Evolutionary conservation across 2,888 invertebrate species (phyloP).

Genomic region (Operophtera brumata): DNA sequence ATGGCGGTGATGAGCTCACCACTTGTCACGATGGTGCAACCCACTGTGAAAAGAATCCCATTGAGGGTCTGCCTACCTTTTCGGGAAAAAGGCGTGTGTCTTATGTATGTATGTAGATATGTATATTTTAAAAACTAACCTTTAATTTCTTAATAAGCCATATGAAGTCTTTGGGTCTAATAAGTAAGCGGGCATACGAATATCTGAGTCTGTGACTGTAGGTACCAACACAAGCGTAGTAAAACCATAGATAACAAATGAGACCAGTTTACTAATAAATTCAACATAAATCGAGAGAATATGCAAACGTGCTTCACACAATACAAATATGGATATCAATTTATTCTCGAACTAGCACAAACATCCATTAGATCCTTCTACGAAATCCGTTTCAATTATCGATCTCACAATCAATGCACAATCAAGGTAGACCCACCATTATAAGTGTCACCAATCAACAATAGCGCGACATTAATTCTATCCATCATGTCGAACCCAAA

Average conservation of each 20-base stretch:
- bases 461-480: constrained; percentile 78
- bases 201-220: too few relatives aligned
- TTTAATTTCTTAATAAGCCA: background rate
- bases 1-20: too few relatives aligned
- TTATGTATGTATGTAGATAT: too few relatives aligned
- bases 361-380: constrained; percentile 47
- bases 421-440: constrained; percentile 59
- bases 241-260: constrained; percentile 1
- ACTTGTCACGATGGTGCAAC: too few relatives aligned
- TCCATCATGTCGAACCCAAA: constrained; percentile 77
- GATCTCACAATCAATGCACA: constrained; percentile 57
- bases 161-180: too few relatives aligned
- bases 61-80: too few relatives aligned
- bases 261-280: constrained; percentile 5
- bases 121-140: background rate
- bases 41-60: too few relatives aligned
- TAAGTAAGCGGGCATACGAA: too few relatives aligned
- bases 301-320: constrained; percentile 17
- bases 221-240: background rate
- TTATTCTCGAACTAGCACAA: constrained; percentile 36
- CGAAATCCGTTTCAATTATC: constrained; percentile 52
- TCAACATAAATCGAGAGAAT: constrained; percentile 10
- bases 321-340: constrained; percentile 33
- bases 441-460: constrained; percentile 77
- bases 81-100: too few relatives aligned